Base-by-base conservation (phyloP, 2,113 vertebrate species). In the Vidua macroura region DNA sequence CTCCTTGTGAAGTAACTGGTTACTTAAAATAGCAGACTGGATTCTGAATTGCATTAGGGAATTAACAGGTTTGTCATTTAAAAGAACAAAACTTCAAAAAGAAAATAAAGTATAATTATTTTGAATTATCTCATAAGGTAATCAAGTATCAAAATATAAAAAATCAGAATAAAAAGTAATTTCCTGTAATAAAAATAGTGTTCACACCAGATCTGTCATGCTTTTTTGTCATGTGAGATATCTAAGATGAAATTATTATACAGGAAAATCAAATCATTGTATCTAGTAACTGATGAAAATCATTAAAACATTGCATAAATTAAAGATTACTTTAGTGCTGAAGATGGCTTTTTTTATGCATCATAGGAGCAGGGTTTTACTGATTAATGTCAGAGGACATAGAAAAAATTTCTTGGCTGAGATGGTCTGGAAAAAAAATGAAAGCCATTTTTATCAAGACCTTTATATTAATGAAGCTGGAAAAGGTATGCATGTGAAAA, bases 241-340 rank as follows among this genome's bases (percentile, higher is more conserved):
- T 46, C 60, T 37, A 77, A 90, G 48, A 83, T 81, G 24, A 91
- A 96, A 78, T 83, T 21, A 78, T 97, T 89, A 92, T 74, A 88
- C 90, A 92, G 83, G 64, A 86, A 93, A 90, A 94, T 90, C 76
- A 96, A 94, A 95, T 92, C 43, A 83, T 93, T 86, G 72, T 90
- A 72, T 78, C 69, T 88, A 39, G 48, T 86, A 96, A 86, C 84
- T 81, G 72, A 96, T 88, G 44, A 95, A 93, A 94, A 90, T 80
- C 55, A 90, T 72, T 86, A 56, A 96, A 83, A 93, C 56, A 81
- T 25, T 94, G 90, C 83, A 94, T 95, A 97, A 92, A 95, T 88
- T 92, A 96, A 90, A 94, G 67, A 94, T 24, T 69, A 84, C 31
- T 93, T 94, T 28, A 86, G 39, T 69, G 43, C 62, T 85, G 67